Evolutionary conservation across 2,113 vertebrate species (phyloP).

Genomic region (Fregata magnificens): DNA sequence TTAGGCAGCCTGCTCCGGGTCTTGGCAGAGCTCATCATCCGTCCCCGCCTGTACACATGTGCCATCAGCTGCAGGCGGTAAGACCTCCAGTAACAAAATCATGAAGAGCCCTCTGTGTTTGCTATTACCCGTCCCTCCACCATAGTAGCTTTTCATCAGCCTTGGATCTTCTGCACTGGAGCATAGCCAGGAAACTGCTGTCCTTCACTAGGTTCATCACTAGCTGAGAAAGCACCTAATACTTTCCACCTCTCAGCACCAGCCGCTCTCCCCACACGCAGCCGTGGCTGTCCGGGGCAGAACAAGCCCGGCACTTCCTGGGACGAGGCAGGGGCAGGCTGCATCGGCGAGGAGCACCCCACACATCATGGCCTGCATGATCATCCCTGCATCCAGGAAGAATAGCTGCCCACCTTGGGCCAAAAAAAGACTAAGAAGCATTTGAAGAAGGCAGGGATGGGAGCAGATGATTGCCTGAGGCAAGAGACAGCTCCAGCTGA

Average conservation of each 20-base stretch:
- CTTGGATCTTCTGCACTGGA: not conserved
- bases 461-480: not conserved
- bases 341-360: not conserved
- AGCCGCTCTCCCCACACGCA: fast-evolving
- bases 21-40: not conserved
- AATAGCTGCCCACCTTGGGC: not conserved
- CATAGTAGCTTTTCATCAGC: not conserved
- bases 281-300: fast-evolving
- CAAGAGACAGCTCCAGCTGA: not conserved
- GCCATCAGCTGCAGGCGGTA: fast-evolving
- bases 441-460: not conserved
- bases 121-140: not conserved
- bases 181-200: not conserved
- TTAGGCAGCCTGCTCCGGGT: not conserved
- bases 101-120: not conserved
- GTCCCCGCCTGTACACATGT: fast-evolving
- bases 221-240: not conserved
- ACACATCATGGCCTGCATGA: not conserved
- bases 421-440: not conserved
- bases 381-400: not conserved
- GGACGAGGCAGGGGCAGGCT: not conserved
- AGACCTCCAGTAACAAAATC: not conserved
- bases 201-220: not conserved
- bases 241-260: not conserved
- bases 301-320: not conserved